Evolutionary conservation across 2,888 invertebrate genomes (phyloP), one percentile per base, ranked within the genome.

Genomic region (Clanis bilineata): DNA sequence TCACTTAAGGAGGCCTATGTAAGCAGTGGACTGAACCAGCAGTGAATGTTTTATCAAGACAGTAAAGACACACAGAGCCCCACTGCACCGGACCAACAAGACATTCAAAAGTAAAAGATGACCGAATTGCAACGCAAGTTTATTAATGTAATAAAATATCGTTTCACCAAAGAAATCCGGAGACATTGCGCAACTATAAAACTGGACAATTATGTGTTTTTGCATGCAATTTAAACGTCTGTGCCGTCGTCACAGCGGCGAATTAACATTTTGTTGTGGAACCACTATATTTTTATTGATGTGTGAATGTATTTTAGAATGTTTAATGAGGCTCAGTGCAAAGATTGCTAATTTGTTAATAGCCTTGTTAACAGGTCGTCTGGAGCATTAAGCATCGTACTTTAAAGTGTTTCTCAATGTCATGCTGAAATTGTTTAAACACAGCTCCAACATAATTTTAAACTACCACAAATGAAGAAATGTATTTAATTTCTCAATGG

Each of bases 231-330:
- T 32, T 4, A 32, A 47, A 47, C n/a, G 23, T 6, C 15, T 47
- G 7, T 47, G 47, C 25, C 28, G 12, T 51, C 28, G 51, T 32
- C 9, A 10, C 28, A 3, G 28, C 51, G 18, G 28, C 18, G 10
- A 51, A 51, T 51, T 51, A 18, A 51, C 51, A 51, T 51, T 51
- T 32, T 25, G 15, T n/a, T 47, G 15, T 15, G 25, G 28, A 28
- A 18, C 18, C 3, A 51, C 10, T 32, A 18, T 1, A 32, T 51
- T 28, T 51, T 32, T 51, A 51, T 54, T 74, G 63, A 64, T 76
- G 67, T 74, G 76, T 67, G 61, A 62, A 67, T 61, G 61, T 66
- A 70, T 66, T 51, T 51, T 51, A 18, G 32, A 51, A 32, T 60
- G 57, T 44, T 43, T 45, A 56, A 45, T 23, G 44, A 56, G 59